Conservation (phyloP, 2,797 vertebrate species). For the Halcyon smyrnensis region DNA sequence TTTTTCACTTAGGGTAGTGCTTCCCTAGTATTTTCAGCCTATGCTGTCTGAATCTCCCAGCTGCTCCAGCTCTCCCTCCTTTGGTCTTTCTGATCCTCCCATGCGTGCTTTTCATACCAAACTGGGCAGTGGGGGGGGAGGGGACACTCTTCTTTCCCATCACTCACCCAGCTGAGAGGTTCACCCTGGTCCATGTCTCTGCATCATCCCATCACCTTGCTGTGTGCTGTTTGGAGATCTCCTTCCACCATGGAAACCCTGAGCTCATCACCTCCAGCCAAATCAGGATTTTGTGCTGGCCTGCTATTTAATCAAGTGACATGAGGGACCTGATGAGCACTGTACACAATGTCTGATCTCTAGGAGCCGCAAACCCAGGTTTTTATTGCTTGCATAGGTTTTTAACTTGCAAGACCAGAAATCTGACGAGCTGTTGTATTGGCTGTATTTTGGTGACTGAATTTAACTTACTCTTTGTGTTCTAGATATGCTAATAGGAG, state of each 20-base stretch:
- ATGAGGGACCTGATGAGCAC: background rate
- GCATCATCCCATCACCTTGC: background rate
- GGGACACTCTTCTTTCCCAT: background rate
- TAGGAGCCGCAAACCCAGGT: background rate
- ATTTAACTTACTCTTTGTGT: constrained; percentile 6
- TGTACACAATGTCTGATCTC: background rate
- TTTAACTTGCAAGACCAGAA: background rate
- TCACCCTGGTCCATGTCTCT: background rate
- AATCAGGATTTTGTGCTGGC: background rate
- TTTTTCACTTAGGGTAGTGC: background rate
- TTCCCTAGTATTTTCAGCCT: background rate
- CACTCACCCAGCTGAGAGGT: background rate
- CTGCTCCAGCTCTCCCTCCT: background rate
- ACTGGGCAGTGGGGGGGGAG: accelerated
- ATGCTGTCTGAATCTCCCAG: background rate
- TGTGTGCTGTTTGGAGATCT: accelerated
- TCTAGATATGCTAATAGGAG: background rate
- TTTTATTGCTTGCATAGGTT: background rate
- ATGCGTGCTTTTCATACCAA: background rate
- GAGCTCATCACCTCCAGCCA: background rate
- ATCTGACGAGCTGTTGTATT: background rate
- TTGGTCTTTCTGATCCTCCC: background rate
- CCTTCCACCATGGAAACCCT: background rate
- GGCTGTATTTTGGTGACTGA: background rate
- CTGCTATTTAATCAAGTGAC: background rate